Percentiles rank a stretch among this genome's conserved stretches.
Evolutionary conservation across 2,113 vertebrate species (phyloP).

Genomic region (Pterocles burchelli): DNA sequence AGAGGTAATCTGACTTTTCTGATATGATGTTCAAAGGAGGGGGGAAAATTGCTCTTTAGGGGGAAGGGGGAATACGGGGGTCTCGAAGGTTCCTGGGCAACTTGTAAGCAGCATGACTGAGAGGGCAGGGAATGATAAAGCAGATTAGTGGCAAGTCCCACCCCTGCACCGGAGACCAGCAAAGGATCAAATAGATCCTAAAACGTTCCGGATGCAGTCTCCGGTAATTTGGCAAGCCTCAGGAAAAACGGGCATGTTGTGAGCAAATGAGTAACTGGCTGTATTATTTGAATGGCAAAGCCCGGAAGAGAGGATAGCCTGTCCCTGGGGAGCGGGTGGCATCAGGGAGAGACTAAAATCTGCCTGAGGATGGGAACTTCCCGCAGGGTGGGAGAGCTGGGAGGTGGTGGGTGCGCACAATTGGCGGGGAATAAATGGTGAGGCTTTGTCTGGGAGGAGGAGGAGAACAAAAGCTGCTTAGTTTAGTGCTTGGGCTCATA

Average conservation of each 20-base stretch:
- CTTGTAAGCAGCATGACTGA: neutral
- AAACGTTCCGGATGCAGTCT: neutral
- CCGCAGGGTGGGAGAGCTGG: neutral
- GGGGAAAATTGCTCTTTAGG: neutral
- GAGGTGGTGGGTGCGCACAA: neutral
- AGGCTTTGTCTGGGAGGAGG: slow-evolving; percentile 43
- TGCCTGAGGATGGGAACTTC: neutral
- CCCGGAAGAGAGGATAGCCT: neutral
- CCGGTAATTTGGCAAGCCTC: neutral
- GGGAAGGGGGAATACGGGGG: neutral
- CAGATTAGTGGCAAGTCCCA: neutral
- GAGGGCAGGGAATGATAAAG: neutral
- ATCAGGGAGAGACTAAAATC: neutral
- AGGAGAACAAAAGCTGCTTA: slow-evolving; percentile 28
- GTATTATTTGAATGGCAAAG: neutral
- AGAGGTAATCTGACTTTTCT: neutral
- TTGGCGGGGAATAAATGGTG: slow-evolving; percentile 7
- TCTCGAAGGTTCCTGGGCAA: neutral
- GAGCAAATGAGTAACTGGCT: neutral
- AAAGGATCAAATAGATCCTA: neutral
- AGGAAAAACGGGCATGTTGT: neutral
- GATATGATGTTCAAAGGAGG: neutral
- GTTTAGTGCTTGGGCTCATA: neutral
- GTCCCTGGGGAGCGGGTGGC: neutral
- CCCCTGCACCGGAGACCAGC: neutral